phyloP scores from a whole-genome alignment of 2,113 vertebrate species.

The Colinus virginianus region DNA sequence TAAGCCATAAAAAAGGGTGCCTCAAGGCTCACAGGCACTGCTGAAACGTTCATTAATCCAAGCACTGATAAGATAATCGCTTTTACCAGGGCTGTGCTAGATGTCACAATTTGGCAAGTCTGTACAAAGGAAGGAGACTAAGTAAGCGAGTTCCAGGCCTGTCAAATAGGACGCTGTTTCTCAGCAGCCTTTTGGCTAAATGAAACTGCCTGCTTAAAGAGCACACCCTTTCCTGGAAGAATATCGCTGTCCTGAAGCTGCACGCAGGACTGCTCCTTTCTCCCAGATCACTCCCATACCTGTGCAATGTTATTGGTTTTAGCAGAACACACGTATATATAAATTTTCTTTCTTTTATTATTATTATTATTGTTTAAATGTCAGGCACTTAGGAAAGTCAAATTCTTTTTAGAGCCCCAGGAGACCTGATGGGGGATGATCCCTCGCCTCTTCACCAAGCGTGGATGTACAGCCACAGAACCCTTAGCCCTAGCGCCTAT shows the following conservation, averaged over 20 bases:
- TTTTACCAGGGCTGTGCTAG: slow-evolving; percentile 53
- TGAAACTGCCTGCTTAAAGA: neutral
- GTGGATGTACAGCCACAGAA: slow-evolving; percentile 31
- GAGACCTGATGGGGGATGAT: neutral
- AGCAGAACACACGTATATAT: slow-evolving; percentile 53
- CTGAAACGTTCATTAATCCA: slow-evolving; percentile 60
- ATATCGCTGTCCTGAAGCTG: neutral
- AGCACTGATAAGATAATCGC: slow-evolving; percentile 62
- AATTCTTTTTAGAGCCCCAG: neutral
- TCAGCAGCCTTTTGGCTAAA: slow-evolving; percentile 51
- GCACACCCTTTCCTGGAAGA: neutral
- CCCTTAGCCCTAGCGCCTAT: slow-evolving; percentile 26
- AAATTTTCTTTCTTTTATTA: neutral
- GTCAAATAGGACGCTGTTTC: slow-evolving; percentile 54
- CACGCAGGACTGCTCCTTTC: neutral
- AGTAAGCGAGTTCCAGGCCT: slow-evolving; percentile 44
- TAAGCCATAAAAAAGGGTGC: slow-evolving; percentile 52
- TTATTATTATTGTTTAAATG: neutral
- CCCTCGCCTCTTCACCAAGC: slow-evolving; percentile 17
- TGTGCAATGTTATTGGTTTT: slow-evolving; percentile 64
- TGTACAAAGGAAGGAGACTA: slow-evolving; percentile 69
- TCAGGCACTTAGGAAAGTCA: slow-evolving; percentile 77
- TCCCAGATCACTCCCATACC: slow-evolving; percentile 21
- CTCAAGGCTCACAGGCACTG: slow-evolving; percentile 50
- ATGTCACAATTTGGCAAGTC: slow-evolving; percentile 68